These are phyloP conservation scores for Parascotia fuliginaria DNA, from an alignment of 2,888 invertebrate species.

Conservation along the genomic window DNA sequence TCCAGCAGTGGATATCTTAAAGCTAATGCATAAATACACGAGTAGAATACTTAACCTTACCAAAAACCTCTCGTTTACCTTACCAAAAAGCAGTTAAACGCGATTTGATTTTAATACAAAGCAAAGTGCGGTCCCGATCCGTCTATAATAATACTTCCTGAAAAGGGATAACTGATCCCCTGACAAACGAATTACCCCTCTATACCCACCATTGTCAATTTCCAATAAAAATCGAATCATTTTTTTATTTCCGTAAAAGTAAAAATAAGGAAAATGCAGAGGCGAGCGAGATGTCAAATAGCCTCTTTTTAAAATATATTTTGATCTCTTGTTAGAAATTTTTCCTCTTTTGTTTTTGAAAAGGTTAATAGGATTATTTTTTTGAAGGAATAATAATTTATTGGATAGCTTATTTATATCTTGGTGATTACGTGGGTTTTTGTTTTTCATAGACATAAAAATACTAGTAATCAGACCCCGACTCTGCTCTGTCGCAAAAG, in stretches of 20 bases:
- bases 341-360: conserved; percentile 8
- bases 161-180: conserved; percentile 35
- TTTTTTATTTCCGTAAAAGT: conserved; percentile 21
- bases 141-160: conserved; percentile 31
- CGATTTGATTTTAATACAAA: conserved; percentile 22
- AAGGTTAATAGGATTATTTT: conserved; percentile 10
- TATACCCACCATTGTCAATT: conserved; percentile 22
- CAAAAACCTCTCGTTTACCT: neutral
- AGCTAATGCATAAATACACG: too few relatives aligned
- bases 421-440: too few relatives aligned
- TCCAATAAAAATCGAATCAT: conserved; percentile 19
- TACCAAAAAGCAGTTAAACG: conserved; percentile 1
- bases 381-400: conserved; percentile 1
- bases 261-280: conserved; percentile 5
- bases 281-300: conserved; percentile 3
- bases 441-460: too few relatives aligned
- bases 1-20: too few relatives aligned
- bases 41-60: too few relatives aligned
- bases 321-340: conserved; percentile 1
- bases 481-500: too few relatives aligned
- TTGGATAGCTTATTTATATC: neutral
- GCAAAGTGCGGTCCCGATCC: conserved; percentile 5
- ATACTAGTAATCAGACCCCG: too few relatives aligned
- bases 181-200: conserved; percentile 33
- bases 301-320: conserved; percentile 6